Evolutionary conservation across 2,113 vertebrate genomes (phyloP).

Genomic region (Antigone vipio): DNA sequence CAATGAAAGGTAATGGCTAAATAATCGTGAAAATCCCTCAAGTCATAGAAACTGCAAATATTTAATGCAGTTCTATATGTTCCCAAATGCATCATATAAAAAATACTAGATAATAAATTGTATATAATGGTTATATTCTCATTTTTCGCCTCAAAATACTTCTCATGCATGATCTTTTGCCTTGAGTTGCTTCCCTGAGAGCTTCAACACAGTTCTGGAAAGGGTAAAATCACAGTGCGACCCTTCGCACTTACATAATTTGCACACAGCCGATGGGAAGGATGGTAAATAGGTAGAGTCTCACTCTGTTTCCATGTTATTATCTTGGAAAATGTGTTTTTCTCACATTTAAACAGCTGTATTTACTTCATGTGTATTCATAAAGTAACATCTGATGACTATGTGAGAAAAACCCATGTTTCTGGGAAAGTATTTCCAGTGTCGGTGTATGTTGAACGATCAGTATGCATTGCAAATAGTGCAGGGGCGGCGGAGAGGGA

Average conservation of each 20-base stretch:
- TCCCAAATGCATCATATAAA: neutral
- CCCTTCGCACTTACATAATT: neutral
- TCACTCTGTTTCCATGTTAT: neutral
- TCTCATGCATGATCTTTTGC: constrained; percentile 7
- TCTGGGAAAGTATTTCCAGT: neutral
- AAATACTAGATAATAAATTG: neutral
- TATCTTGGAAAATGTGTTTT: neutral
- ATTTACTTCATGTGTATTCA: constrained; percentile 23
- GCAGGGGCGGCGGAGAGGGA: neutral
- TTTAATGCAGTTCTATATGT: neutral
- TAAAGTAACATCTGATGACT: neutral
- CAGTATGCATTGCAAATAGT: neutral
- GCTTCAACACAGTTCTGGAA: constrained; percentile 1
- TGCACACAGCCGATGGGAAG: neutral
- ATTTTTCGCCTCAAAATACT: neutral
- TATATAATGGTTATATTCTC: constrained; percentile 6
- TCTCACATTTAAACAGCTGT: neutral
- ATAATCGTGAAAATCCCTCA: neutral
- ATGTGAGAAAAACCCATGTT: neutral
- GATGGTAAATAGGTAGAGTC: neutral
- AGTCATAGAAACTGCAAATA: neutral
- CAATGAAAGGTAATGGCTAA: neutral
- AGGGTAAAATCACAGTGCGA: constrained; percentile 3
- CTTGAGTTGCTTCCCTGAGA: neutral
- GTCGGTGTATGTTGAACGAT: neutral